Base-by-base conservation (phyloP, 2,888 invertebrate genomes). In the Ernsta delagoae region DNA sequence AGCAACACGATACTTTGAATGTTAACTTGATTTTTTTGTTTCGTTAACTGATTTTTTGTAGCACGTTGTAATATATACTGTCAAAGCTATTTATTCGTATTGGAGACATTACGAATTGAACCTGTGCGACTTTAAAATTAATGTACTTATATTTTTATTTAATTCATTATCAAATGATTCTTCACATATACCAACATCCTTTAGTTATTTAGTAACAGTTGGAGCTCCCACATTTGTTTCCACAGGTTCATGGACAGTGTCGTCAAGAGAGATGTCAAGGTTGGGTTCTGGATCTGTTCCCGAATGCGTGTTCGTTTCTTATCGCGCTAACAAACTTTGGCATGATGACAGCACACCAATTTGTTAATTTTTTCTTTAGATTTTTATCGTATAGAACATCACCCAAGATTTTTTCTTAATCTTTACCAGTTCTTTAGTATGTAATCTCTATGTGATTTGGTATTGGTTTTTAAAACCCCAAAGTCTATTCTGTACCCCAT, bases 211-310 rank as follows among this genome's bases (percentile, higher is more conserved):
- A 54, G 53, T n/a, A 12, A 8, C 36, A 60, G 7, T 43, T 36
- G 11, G 12, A 12, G 16, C 39, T 53, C 53, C 54, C 50, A 39
- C 57, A 63, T 31, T n/a, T 9, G 62, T 16, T n/a, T 31, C 50
- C 43, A 41, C 70, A 70, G 72, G 72, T 71, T 74, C 75, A 74
- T 59, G 73, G 72, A 43, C 70, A 65, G 56, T 48, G 70, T 60
- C 48, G 11, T 48, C 12, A 5, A 48, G 6, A 1, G 53, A 57
- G 65, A 72, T 68, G 74, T 72, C 70, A 67, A 43, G 66, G 66
- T 24, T 70, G 72, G 71, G 70, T 24, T 76, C 36, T 70, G 71
- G 70, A 70, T 75, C 74, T 76, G 75, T 77, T 76, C 73, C 73
- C 71, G 76, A 70, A 66, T 54, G 31, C 62, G 71, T 70, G 71